Evolutionary conservation across 2,888 invertebrate genomes (phyloP), one percentile per base, ranked within the genome.

Genomic region (Drosophila meridionalis): DNA sequence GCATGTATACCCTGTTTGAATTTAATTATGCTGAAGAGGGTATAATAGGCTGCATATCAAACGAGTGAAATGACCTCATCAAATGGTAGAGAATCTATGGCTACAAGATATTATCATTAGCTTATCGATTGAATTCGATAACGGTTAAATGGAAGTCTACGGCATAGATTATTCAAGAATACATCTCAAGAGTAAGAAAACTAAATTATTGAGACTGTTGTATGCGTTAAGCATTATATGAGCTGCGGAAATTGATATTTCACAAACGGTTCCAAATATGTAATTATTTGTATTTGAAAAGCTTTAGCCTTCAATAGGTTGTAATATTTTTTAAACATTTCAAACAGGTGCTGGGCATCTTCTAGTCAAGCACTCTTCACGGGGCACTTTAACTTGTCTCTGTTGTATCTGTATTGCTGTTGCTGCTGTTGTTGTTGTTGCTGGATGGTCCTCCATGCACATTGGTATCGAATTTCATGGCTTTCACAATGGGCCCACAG

Each of bases 381-480:
- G 4, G 26, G 30, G 66, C 40, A 34, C 40, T 55, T 50, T n/a
- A 34, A 40, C 28, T 56, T 67, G 45, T 55, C 34, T 40, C 36
- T 68, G 48, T 34, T 64, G 43, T 67, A 52, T 34, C 34, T 30
- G 40, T 6, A 32, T 30, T 57, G 40, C 43, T 68, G 53, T 36
- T 73, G 40, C 43, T 68, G 53, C 32, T 73, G 57, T 20, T 42
- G 14, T n/a, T 50, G 42, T 55, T 76, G 48, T 40, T 72, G 55
- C 63, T 76, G 65, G 74, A 80, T 75, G 77, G 71, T 76, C 73
- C 80, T 86, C 77, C 72, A 86, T 20, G 26, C 81, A 76, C 80
- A 62, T 78, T 81, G 78, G 83, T 89, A 87, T 87, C 87, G 82
- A 88, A 87, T 87, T 87, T 87, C 90, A 87, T 80, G 89, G 80